phyloP scores from a whole-genome alignment of 2,113 vertebrate species.

The Hyla sarda region DNA sequence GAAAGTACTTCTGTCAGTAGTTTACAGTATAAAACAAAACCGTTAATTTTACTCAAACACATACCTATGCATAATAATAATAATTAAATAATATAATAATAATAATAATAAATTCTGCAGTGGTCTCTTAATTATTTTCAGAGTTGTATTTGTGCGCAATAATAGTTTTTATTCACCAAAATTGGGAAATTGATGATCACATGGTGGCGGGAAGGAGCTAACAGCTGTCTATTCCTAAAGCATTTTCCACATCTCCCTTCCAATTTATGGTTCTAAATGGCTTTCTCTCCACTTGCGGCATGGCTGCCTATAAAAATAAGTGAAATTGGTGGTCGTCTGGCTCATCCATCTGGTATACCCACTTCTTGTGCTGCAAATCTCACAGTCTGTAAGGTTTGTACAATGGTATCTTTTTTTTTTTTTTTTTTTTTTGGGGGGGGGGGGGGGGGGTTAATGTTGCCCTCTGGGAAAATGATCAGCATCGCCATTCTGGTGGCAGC shows the following conservation, averaged over 20 bases:
- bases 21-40: no score
- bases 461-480: constrained; percentile 68
- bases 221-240: neutral
- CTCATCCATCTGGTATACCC: neutral
- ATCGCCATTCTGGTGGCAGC: constrained; percentile 65
- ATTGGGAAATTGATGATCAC: neutral
- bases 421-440: no score
- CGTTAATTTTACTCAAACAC: no score
- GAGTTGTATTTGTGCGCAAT: no score
- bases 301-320: neutral
- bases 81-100: no score
- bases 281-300: neutral
- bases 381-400: constrained; percentile 62
- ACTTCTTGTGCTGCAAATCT: constrained; percentile 48
- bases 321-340: neutral
- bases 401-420: constrained; percentile 70
- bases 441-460: constrained; percentile 27
- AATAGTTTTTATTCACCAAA: neutral
- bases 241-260: neutral
- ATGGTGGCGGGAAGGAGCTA: no score
- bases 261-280: neutral
- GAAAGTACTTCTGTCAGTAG: no score
- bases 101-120: no score
- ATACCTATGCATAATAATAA: no score
- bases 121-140: no score